Base-by-base conservation (phyloP, 2,113 vertebrate genomes). In the Hippocampus zosterae region DNA sequence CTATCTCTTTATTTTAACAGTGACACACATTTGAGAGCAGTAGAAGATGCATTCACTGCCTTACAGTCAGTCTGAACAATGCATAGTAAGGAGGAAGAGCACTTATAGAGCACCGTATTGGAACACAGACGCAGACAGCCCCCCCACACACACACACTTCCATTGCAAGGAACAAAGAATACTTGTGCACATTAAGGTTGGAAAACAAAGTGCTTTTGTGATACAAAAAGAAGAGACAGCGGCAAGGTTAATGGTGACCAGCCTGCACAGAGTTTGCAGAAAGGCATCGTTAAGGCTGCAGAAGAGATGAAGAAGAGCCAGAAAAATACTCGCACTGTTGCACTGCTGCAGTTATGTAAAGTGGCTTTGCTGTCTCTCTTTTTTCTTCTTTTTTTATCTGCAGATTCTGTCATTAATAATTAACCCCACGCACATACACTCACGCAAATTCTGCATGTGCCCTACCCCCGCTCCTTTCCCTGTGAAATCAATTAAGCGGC, bases 401-500 rank as follows among this genome's bases (percentile, higher is more conserved):
- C 85, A 88, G 87, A 90, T 89, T 91, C 88, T 88, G 87, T 83
- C 82, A 92, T 92, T 91, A 91, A 92, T 91, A 91, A 90, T 91
- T 89, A 89, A 91, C 76, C 77, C 82, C 65, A 29, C 48, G 25
- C 11, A 23, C 62, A 25, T 42, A 64, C 62, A 65, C 62, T 7
- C 40, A 25, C 5, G 75, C 87, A 87, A 77, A 87, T 82, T 88
- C 78, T 83, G 82, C 86, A 81, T 87, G 82, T 74, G 81, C 81
- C 87, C 88, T 86, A 80, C 84, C 86, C 83, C 79, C 74, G 80
- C 86, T 84, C 80, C 79, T 86, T 89, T 91, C 92, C 90, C 90
- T 91, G 87, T 91, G 90, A 92, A 92, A 92, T 92, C 91, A 92
- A 92, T 92, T 92, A 92, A 81, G 87, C 86, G 83, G 88, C 83